Conservation (phyloP, 2,888 invertebrate species). For the Pandemis cinnamomeana region DNA sequence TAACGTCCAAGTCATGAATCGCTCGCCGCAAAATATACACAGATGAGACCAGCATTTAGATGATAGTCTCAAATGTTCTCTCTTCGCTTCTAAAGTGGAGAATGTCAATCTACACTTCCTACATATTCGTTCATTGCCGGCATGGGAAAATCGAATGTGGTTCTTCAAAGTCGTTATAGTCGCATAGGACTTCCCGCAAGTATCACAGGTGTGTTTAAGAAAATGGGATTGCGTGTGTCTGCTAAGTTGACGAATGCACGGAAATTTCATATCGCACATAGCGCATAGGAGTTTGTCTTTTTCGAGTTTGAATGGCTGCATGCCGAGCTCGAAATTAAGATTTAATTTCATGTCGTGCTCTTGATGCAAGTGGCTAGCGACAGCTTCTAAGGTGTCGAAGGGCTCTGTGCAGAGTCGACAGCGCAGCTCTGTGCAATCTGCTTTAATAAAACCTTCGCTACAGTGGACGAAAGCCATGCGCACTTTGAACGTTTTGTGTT, state of each 20-base stretch:
- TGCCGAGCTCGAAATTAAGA: conserved; percentile 59
- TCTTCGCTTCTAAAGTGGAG: conserved; percentile 60
- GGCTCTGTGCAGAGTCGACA: conserved; percentile 66
- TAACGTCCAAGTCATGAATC: conserved; percentile 65
- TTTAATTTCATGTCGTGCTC: conserved; percentile 63
- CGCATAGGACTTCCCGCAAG: conserved; percentile 74
- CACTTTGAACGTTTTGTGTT: conserved; percentile 66
- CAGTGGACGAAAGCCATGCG: conserved; percentile 70
- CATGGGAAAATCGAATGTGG: conserved; percentile 67
- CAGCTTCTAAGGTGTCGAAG: conserved; percentile 58
- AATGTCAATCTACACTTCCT: conserved; percentile 71
- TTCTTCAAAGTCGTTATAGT: conserved; percentile 66
- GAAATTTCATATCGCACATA: conserved; percentile 63
- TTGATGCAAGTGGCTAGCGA: conserved; percentile 63
- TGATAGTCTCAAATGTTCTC: conserved; percentile 62
- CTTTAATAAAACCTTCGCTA: conserved; percentile 71
- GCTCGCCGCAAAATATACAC: conserved; percentile 67
- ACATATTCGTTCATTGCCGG: conserved; percentile 64
- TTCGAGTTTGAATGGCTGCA: conserved; percentile 71
- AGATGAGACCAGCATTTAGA: conserved; percentile 70
- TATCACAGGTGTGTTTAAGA: conserved; percentile 70
- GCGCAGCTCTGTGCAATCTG: conserved; percentile 68
- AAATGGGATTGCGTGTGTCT: conserved; percentile 74
- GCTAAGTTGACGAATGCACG: conserved; percentile 67
- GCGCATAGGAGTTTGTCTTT: conserved; percentile 65